These are phyloP conservation scores for Cheilosia vulpina DNA, from an alignment of 2,888 invertebrate species.

Conservation along the genomic window DNA sequence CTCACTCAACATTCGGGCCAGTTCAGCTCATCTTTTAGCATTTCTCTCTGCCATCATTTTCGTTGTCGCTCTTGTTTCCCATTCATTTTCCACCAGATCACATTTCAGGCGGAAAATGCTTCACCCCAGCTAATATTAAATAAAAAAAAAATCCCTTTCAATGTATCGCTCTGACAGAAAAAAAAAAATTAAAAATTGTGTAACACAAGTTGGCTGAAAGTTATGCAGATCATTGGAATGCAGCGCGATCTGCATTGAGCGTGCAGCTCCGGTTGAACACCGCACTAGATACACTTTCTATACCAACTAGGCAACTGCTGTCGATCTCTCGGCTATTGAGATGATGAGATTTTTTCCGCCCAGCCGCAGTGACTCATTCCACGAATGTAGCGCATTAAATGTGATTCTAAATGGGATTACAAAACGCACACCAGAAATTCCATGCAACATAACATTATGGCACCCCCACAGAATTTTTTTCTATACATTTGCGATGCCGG, in stretches of 20 bases:
- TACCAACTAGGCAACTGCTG: neutral
- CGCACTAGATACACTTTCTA: slow-evolving; percentile 69
- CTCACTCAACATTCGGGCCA: slow-evolving; percentile 15
- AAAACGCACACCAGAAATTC: slow-evolving; percentile 9
- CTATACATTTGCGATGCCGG: neutral
- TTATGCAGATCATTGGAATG: slow-evolving; percentile 72
- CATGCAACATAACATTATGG: slow-evolving; percentile 33
- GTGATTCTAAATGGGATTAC: slow-evolving; percentile 42
- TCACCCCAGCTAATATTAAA: slow-evolving; percentile 10
- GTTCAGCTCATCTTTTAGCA: slow-evolving; percentile 44
- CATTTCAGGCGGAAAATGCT: slow-evolving; percentile 70
- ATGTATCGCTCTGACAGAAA: slow-evolving; percentile 9
- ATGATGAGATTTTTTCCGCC: slow-evolving; percentile 47
- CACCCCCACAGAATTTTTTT: slow-evolving; percentile 32
- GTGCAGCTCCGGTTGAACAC: slow-evolving; percentile 70
- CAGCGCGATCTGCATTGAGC: slow-evolving; percentile 66
- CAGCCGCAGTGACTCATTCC: neutral
- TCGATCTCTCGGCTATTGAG: slow-evolving; percentile 21
- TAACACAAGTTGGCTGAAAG: slow-evolving; percentile 72
- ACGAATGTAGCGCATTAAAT: neutral
- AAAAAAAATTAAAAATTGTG: slow-evolving; percentile 39
- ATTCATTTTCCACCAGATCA: slow-evolving; percentile 68
- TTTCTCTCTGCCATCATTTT: slow-evolving; percentile 38
- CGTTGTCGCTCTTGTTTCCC: slow-evolving; percentile 2
- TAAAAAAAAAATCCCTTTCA: slow-evolving; percentile 45